Evolutionary conservation across 1,140 invertebrate species (phyloP), one percentile per base, ranked within the genome.

Genomic region (Sesamia nonagrioides): DNA sequence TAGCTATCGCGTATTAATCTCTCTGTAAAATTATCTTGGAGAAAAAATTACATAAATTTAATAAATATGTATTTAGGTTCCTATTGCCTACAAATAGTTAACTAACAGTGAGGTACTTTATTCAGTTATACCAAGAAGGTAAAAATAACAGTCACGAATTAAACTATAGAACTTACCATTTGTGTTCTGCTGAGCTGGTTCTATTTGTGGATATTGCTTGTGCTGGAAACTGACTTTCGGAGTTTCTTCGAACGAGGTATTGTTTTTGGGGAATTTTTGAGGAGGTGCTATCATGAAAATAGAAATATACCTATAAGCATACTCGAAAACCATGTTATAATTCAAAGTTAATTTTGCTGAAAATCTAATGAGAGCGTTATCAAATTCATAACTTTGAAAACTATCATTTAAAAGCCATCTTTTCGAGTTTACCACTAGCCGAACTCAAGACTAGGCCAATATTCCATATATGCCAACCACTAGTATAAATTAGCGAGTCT

Each of bases 81-180:
- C 27, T 27, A 27, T 27, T 27, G 1, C 27, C 27, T 3, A 27
- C 27, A 27, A 27, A 27, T 1, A 27, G 27, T 27, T 27, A 27
- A 3, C 3, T 27, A 27, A 3, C 3, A 1, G 27, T 27, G 27
- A 27, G 3, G 27, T 27, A 27, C 3, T 27, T 27, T 27, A 3
- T 27, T 27, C 27, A 27, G 27, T 27, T 27, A 13, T n/a, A 6
- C 11, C 18, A n/a, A 21, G 17, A 56, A 27, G 15, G 52, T 21
- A 21, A 21, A 40, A n/a, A 50, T n/a, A 15, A 5, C 45, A 50
- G 13, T 13, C 45, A 13, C 45, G n/a, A 50, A n/a, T 50, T 13
- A 50, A 50, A n/a, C 5, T 50, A 50, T 50, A 50, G 15, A n/a
- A 15, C 73, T 75, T 61, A 75, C 73, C 58, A 50, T 18, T 73